phyloP scores from a whole-genome alignment of 2,113 vertebrate species.

The Hippocampus comes region DNA sequence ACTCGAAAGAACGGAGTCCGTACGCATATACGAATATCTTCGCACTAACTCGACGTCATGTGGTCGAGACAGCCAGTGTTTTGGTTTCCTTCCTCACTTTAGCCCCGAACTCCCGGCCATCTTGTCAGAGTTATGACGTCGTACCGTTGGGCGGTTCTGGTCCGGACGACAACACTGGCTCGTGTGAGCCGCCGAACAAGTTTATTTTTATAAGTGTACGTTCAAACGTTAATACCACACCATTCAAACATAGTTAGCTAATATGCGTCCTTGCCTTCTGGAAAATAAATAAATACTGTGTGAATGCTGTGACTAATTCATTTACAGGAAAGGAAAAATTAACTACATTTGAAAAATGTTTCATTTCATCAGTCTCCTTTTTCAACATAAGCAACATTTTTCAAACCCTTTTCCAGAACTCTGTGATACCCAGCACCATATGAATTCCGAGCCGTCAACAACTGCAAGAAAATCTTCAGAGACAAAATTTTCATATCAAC shows the following conservation, averaged over 20 bases:
- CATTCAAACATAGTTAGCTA: neutral
- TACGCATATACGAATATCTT: neutral
- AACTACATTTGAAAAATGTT: too few species aligned
- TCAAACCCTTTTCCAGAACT: too few species aligned
- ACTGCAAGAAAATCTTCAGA: too few species aligned
- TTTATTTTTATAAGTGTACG: too few species aligned
- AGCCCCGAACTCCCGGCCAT: conserved; percentile 72
- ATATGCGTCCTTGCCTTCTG: neutral
- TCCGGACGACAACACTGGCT: conserved; percentile 42
- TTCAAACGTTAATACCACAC: neutral
- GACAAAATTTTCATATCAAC: too few species aligned
- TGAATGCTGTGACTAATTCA: neutral
- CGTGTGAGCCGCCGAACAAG: too few species aligned
- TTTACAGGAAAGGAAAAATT: too few species aligned
- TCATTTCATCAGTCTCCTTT: too few species aligned
- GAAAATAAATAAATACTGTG: neutral
- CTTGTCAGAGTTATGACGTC: conserved; percentile 71
- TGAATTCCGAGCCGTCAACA: too few species aligned
- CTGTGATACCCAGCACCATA: too few species aligned
- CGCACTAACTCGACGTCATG: neutral
- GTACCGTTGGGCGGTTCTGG: conserved; percentile 55
- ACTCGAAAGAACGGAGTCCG: neutral
- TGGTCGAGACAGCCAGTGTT: conserved; percentile 37
- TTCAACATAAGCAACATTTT: too few species aligned
- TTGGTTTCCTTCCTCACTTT: conserved; percentile 74